Conservation (phyloP, 2,888 invertebrate species). For the Himalopsyche tibetana region DNA sequence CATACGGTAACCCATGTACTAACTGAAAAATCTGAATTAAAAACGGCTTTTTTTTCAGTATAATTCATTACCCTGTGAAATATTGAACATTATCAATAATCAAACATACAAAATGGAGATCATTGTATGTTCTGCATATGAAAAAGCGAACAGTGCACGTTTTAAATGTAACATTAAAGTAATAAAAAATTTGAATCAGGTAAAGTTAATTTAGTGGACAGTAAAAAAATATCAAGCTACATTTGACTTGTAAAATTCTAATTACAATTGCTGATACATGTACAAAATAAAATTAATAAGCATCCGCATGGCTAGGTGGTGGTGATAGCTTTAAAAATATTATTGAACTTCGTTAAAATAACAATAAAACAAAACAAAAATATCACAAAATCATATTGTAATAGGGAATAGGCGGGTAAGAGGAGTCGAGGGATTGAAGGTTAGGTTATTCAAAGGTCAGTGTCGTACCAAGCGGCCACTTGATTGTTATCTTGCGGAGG, state of each 20-base stretch:
- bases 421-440: conserved; percentile 6
- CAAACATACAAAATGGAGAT: neutral
- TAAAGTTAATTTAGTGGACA: conserved; percentile 4
- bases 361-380: conserved; percentile 41
- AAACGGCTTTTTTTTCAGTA: neutral
- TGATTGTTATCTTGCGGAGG: conserved; percentile 94
- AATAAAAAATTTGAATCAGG: neutral
- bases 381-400: conserved; percentile 62
- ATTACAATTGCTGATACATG: neutral
- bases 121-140: neutral
- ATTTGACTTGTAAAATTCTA: neutral
- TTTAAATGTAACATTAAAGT: neutral
- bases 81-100: conserved; percentile 8
- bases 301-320: conserved; percentile 15
- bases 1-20: neutral
- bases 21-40: neutral
- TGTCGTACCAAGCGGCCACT: conserved; percentile 98
- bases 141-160: neutral
- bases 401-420: conserved; percentile 46
- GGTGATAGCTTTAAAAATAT: neutral
- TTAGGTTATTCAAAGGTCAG: conserved; percentile 84
- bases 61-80: conserved; percentile 15
- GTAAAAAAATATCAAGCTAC: conserved; percentile 10
- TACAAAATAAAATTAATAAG: neutral
- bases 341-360: conserved; percentile 17